Evolutionary conservation across 1,140 invertebrate genomes (phyloP), one percentile per base, ranked within the genome.

Genomic region (Aphelenchoides fujianensis): DNA sequence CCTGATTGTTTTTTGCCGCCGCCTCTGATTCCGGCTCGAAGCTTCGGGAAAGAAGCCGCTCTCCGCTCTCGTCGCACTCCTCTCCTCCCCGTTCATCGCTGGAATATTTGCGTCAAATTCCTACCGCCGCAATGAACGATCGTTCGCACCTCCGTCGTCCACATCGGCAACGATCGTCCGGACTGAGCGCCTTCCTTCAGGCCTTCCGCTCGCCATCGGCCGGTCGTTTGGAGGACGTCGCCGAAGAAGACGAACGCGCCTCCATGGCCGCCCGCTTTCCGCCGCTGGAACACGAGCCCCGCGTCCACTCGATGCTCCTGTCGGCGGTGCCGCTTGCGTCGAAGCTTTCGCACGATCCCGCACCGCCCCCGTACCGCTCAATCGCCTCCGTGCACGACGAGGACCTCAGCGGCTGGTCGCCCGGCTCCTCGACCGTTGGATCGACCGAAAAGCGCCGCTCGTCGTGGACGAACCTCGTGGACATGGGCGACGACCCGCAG

Each of bases 371-470:
- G n/a, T 36, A 66, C 30, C 62, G 62, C 3, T 66, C 62, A 36
- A 16, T 59, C 23, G 5, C 62, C 27, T 59, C 62, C n/a, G 67
- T 66, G 7, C 62, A 66, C 27, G 62, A 66, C 31, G 62, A 66
- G 5, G 62, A 66, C 30, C 5, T 48, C 7, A n/a, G n/a, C n/a
- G 31, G 34, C 30, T 16, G 5, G 5, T 52, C 61, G 23, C 67
- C 62, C 3, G 62, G 27, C 5, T 59, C 16, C 34, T 66, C 62
- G 23, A 59, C 62, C 7, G 19, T 5, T 61, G 61, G 16, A 52
- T 59, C 31, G 7, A 7, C 16, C 23, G 27, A 19, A 16, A 66
- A 66, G 30, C 62, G 62, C 52, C 3, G 62, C 7, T 5, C 5
- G 5, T 66, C 62, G 62, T 66, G 62, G 62, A 36, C 3, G 5